Conservation (phyloP, 2,113 vertebrate species). For the Micronycteris hirsuta region DNA sequence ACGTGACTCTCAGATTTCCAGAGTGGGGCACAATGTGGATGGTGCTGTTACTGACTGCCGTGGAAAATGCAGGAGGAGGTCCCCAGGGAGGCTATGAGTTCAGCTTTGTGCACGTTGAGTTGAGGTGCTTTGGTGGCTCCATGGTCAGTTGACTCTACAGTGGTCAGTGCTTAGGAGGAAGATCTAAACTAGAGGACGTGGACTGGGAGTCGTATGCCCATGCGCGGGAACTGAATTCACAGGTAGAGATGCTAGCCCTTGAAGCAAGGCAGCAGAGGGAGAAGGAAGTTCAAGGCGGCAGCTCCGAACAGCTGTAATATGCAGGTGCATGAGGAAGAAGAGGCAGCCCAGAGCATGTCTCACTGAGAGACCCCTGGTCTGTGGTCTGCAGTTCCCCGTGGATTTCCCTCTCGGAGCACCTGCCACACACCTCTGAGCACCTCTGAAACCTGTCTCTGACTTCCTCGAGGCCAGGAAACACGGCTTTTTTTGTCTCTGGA, state of each 20-base stretch:
- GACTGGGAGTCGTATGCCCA: neutral
- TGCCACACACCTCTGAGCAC: neutral
- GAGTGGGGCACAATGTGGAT: neutral
- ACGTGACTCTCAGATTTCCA: neutral
- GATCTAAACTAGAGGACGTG: fast-evolving
- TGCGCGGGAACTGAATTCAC: neutral
- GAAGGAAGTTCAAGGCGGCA: neutral
- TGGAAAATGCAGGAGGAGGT: neutral
- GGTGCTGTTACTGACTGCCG: neutral
- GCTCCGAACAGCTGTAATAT: no score
- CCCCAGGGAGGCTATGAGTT: neutral
- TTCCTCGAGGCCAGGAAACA: neutral
- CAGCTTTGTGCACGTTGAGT: neutral
- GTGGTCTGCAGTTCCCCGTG: neutral
- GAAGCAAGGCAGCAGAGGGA: neutral
- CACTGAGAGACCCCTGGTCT: neutral
- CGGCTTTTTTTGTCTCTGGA: neutral
- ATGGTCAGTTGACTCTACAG: neutral
- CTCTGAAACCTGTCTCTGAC: neutral
- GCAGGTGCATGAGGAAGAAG: neutral
- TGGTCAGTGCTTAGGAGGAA: neutral
- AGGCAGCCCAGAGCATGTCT: neutral
- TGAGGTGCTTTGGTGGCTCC: neutral
- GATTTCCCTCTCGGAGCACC: neutral
- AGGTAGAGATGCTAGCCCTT: neutral